A percentile compares a stretch with the other conserved stretches of the same genome.
Evolutionary conservation across 2,113 vertebrate species (phyloP).

Genomic region (Corythornis vintsioides): DNA sequence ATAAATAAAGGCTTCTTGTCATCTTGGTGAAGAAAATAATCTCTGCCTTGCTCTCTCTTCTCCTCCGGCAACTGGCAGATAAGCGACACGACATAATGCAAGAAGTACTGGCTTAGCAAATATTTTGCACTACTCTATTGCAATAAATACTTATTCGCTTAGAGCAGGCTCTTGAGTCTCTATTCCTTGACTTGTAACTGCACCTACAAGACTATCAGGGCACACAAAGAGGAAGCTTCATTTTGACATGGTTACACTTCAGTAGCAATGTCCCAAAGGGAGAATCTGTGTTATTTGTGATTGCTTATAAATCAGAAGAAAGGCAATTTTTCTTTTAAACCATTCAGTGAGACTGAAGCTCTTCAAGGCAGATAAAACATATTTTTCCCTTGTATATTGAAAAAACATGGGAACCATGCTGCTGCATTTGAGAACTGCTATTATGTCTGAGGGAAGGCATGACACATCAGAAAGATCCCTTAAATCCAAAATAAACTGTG

Average conservation of each 20-base stretch:
- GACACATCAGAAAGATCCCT: background rate
- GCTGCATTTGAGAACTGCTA: background rate
- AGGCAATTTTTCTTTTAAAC: background rate
- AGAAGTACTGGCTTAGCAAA: background rate
- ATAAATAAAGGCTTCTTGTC: too few relatives aligned
- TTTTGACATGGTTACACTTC: background rate
- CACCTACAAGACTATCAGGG: background rate
- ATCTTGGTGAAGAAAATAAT: too few relatives aligned
- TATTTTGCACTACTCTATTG: background rate
- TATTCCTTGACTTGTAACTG: background rate
- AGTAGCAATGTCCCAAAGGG: background rate
- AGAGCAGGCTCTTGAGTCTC: background rate
- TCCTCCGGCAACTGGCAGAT: too few relatives aligned
- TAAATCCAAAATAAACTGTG: background rate
- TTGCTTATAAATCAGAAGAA: constrained; percentile 6
- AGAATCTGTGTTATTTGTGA: background rate
- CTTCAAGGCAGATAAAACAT: background rate
- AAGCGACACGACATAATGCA: background rate
- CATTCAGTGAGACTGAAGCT: background rate
- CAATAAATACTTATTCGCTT: background rate
- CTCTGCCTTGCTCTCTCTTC: too few relatives aligned
- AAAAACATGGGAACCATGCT: background rate
- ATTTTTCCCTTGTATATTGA: background rate
- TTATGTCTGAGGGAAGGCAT: background rate
- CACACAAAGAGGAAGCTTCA: background rate